phyloP scores from a whole-genome alignment of 1,140 invertebrate genomes.

The Teleogryllus occipitalis region DNA sequence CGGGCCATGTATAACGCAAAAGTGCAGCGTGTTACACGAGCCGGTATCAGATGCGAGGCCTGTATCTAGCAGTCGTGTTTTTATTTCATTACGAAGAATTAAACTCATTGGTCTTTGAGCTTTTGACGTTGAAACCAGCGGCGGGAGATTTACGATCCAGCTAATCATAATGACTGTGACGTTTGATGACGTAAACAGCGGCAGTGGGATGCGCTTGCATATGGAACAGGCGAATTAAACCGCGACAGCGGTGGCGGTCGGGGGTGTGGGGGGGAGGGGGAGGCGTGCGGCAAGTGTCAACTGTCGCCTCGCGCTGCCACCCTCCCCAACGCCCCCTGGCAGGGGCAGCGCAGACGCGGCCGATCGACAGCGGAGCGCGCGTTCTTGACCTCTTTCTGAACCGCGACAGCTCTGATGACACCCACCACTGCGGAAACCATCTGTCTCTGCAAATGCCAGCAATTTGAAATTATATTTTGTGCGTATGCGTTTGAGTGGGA shows the following conservation, averaged over 20 bases:
- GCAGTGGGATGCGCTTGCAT: neutral
- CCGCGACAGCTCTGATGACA: too few relatives aligned
- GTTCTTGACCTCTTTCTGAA: neutral
- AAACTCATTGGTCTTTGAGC: neutral
- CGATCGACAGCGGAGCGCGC: neutral
- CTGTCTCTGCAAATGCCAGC: too few relatives aligned
- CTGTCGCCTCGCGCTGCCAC: neutral
- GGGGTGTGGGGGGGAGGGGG: too few relatives aligned
- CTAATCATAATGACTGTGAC: neutral
- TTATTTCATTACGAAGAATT: neutral
- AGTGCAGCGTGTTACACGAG: too few relatives aligned
- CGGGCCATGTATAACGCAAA: too few relatives aligned
- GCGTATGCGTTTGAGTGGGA: too few relatives aligned
- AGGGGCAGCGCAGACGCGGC: too few relatives aligned
- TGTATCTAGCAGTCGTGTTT: neutral
- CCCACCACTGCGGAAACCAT: too few relatives aligned
- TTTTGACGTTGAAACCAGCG: neutral
- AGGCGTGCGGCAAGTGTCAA: neutral
- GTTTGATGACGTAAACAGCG: neutral
- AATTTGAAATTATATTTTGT: too few relatives aligned
- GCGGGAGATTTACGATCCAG: neutral
- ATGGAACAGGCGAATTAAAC: constrained; percentile 4
- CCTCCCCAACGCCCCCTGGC: neutral
- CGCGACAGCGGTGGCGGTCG: neutral
- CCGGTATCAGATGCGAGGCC: too few relatives aligned